phyloP scores from a whole-genome alignment of 2,113 vertebrate species.

The Pionites leucogaster region DNA sequence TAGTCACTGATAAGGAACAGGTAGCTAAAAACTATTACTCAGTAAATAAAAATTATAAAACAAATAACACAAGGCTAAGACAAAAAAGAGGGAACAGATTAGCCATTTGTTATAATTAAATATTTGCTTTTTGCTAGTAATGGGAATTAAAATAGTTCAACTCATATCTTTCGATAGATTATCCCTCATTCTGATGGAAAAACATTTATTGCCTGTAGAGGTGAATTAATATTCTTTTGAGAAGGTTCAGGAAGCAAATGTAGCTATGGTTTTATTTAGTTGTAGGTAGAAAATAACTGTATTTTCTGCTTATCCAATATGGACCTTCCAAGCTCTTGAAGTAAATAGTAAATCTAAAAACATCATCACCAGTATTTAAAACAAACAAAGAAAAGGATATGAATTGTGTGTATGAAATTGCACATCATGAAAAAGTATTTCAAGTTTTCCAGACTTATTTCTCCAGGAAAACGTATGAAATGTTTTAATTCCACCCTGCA shows the following conservation, averaged over 20 bases:
- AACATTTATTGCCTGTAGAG: neutral
- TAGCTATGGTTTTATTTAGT: neutral
- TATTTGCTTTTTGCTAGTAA: neutral
- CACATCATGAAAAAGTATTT: neutral
- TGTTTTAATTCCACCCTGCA: neutral
- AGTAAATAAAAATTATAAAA: neutral
- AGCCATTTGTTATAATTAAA: neutral
- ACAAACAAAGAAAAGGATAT: neutral
- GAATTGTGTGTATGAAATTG: neutral
- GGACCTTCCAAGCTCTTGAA: neutral
- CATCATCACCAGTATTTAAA: neutral
- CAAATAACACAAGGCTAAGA: neutral
- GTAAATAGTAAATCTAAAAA: neutral
- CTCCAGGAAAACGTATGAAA: neutral
- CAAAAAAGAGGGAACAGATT: neutral
- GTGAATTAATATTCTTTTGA: neutral
- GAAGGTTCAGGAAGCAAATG: neutral
- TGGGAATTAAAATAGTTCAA: slow-evolving; percentile 3
- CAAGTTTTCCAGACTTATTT: neutral
- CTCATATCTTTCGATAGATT: neutral
- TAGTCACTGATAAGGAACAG: neutral
- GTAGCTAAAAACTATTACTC: neutral
- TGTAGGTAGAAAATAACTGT: neutral
- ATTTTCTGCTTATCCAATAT: neutral
- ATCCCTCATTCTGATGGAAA: neutral